Evolutionary conservation across 2,797 vertebrate genomes (phyloP), one percentile per base, ranked within the genome.

Genomic region (Trachurus trachurus): DNA sequence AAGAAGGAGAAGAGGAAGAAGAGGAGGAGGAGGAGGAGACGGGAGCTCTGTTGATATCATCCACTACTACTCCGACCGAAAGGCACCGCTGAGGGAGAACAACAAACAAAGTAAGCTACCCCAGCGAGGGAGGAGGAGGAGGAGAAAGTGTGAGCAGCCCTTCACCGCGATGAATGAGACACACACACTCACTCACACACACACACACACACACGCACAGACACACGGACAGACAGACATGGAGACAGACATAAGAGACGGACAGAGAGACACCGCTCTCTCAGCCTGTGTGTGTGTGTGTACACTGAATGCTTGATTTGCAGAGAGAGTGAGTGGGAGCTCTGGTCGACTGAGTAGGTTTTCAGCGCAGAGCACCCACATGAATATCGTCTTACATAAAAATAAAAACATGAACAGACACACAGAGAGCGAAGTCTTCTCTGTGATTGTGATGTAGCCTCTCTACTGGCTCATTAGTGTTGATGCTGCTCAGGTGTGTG

Each of bases 301-400:
- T 21, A 49, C 76, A 34, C 72, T 75, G 81, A 71, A 66, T 63
- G 88, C 83, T 78, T 69, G 82, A 13, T 83, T 86, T 76, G 88
- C 75, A 74, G 69, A 29, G 42, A 40, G 64, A 63, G 80, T 81
- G 87, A 84, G 90, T 86, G 87, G 83, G 87, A 86, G 82, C 80
- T 71, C 78, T 87, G 87, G 89, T 89, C 71, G 81, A 90, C 81
- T 77, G 86, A 81, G 87, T 87, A 73, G 90, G 87, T 88, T 92
- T 87, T 87, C 71, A 39, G 59, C 82, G 80, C 76, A 59, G 45
- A 66, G 85, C 88, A 68, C 87, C 78, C 91, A 87, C 89, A 80
- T 75, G 26, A 81, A 84, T 88, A 81, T 87, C 82, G 81, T 70
- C 76, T 88, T 86, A 88, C 83, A 89, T 86, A 83, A 87, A 84